Evolutionary conservation across 30 jellyfish, hydroid and myxozoan species (phyloP).

Genomic region (Aurelia aurita complex sp. Pacific): DNA sequence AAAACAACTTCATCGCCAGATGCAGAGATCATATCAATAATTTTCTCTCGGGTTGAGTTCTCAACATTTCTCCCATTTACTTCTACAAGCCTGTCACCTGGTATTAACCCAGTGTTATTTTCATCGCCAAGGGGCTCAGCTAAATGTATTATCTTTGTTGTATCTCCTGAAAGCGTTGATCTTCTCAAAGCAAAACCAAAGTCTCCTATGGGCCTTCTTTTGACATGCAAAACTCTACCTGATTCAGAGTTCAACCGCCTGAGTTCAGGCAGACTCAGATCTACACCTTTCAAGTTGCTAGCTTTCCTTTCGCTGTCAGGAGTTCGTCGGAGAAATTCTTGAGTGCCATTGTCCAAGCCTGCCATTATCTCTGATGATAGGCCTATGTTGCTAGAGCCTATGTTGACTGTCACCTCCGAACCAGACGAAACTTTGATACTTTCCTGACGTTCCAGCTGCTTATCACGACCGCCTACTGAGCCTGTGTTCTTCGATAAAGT

Average conservation of each 20-base stretch:
- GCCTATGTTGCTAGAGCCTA: conserved; percentile 27
- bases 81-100: conserved; percentile 92
- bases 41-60: conserved; percentile 62
- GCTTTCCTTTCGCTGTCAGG: not conserved
- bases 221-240: conserved; percentile 65
- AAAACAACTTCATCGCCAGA: conserved; percentile 85
- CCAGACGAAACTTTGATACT: conserved; percentile 65
- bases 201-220: conserved; percentile 78
- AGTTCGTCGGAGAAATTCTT: conserved; percentile 33
- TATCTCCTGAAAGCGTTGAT: conserved; percentile 62
- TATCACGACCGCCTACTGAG: conserved; percentile 21
- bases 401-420: conserved; percentile 57
- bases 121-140: conserved; percentile 84
- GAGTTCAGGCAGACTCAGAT: conserved; percentile 76
- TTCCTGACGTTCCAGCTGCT: conserved; percentile 34
- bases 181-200: conserved; percentile 90
- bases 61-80: conserved; percentile 89
- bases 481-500: conserved; percentile 23
- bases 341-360: conserved; percentile 56
- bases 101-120: conserved; percentile 71
- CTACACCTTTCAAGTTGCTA: conserved; percentile 41
- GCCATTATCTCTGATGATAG: conserved; percentile 69
- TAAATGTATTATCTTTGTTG: conserved; percentile 50
- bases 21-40: conserved; percentile 76
- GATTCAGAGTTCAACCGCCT: conserved; percentile 14